Evolutionary conservation across 2,888 invertebrate species (phyloP).

Genomic region (Chaetogeoica ovagalla): DNA sequence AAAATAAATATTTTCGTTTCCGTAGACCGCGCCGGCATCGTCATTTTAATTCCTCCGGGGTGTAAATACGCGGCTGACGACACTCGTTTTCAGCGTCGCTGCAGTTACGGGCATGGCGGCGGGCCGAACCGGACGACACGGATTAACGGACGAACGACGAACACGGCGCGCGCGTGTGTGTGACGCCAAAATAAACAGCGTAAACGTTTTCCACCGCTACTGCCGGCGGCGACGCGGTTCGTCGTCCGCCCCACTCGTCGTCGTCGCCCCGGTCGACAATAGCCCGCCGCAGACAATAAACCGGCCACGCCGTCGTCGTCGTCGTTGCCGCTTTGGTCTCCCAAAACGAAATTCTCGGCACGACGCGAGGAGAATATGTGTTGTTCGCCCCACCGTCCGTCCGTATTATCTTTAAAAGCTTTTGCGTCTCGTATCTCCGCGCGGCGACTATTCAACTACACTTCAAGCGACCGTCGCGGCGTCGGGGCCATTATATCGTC

Average conservation of each 20-base stretch:
- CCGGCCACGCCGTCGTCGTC: too few species aligned
- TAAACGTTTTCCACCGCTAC: slow-evolving; percentile 23
- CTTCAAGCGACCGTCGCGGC: too few species aligned
- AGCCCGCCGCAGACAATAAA: slow-evolving; percentile 33
- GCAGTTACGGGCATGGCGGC: too few species aligned
- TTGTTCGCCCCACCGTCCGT: slow-evolving; percentile 40
- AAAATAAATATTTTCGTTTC: too few species aligned
- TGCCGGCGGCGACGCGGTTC: background rate
- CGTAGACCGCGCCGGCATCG: too few species aligned
- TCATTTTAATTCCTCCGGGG: too few species aligned
- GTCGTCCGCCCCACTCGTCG: background rate
- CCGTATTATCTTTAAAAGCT: slow-evolving; percentile 51
- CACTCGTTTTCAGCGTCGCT: too few species aligned
- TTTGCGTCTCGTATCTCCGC: slow-evolving; percentile 29
- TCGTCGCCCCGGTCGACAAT: slow-evolving; percentile 26
- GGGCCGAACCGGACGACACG: too few species aligned
- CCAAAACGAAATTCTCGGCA: slow-evolving; percentile 26
- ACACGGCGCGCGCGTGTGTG: background rate
- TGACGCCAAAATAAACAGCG: slow-evolving; percentile 25
- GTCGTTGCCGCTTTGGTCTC: background rate
- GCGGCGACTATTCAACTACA: background rate
- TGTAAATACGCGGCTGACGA: too few species aligned
- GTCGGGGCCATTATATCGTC: too few species aligned
- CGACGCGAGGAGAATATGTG: too few species aligned
- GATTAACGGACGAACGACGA: background rate